These are phyloP conservation scores for Bradysia coprophila DNA, from an alignment of 1,140 invertebrate genomes.

Conservation along the genomic window DNA sequence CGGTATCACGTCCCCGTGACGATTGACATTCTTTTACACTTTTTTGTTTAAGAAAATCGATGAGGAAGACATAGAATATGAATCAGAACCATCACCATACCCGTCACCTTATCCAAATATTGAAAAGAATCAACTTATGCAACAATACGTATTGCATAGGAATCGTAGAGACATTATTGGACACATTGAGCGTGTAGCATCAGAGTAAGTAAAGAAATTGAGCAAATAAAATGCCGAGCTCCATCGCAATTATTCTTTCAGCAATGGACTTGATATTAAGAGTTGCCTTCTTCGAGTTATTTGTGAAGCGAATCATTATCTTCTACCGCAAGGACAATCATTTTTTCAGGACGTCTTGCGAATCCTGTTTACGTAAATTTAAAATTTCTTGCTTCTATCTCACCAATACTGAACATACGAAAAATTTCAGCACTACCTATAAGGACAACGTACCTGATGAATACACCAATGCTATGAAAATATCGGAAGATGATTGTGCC, in stretches of 20 bases:
- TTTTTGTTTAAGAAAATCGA: too few relatives aligned
- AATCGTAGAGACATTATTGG: neutral
- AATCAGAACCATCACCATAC: too few relatives aligned
- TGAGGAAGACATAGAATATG: too few relatives aligned
- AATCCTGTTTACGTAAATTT: slow-evolving; percentile 38
- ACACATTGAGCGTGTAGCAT: neutral
- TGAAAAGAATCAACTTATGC: neutral
- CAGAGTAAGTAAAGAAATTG: neutral
- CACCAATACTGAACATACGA: slow-evolving; percentile 1
- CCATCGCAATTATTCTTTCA: too few relatives aligned
- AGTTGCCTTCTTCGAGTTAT: slow-evolving; percentile 43
- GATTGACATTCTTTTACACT: too few relatives aligned
- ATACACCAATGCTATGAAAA: slow-evolving; percentile 3
- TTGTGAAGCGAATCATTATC: slow-evolving; percentile 38
- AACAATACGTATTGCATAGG: too few relatives aligned
- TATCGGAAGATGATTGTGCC: neutral
- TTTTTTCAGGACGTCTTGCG: slow-evolving; percentile 44
- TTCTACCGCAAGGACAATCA: slow-evolving; percentile 35
- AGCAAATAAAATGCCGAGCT: too few relatives aligned
- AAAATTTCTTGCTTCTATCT: slow-evolving; percentile 7
- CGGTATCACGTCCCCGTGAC: too few relatives aligned
- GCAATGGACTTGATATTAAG: slow-evolving; percentile 26
- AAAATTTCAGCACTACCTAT: slow-evolving; percentile 1
- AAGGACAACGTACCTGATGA: slow-evolving; percentile 4
- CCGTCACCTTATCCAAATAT: neutral